Conservation (phyloP, 2,888 invertebrate genomes). For the Odontothrips loti region DNA sequence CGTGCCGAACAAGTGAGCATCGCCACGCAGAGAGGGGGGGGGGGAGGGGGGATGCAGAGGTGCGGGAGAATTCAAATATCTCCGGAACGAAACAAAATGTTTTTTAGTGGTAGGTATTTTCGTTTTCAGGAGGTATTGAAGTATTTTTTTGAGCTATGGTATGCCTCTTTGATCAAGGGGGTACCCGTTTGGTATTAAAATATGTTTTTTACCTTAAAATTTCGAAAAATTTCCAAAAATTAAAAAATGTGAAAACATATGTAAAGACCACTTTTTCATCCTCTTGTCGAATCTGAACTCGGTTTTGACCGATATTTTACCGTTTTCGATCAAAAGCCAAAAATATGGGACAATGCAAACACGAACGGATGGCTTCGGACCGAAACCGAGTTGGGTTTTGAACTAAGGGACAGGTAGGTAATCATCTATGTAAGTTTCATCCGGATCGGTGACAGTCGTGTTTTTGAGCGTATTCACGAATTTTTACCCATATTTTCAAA, state of each 20-base stretch:
- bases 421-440: too few relatives aligned
- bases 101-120: constrained; percentile 5
- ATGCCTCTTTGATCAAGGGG: not conserved
- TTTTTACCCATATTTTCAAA: too few relatives aligned
- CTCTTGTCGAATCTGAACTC: not conserved
- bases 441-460: too few relatives aligned
- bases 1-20: not conserved
- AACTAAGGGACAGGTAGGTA: too few relatives aligned
- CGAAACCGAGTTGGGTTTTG: too few relatives aligned
- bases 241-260: too few relatives aligned
- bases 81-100: not conserved
- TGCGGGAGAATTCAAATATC: not conserved
- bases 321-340: not conserved
- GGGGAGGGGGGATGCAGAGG: not conserved
- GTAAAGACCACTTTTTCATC: not conserved
- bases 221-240: not conserved
- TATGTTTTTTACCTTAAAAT: not conserved
- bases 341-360: not conserved
- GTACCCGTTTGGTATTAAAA: not conserved
- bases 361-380: too few relatives aligned
- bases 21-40: not conserved
- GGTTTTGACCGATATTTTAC: not conserved
- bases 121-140: not conserved
- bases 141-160: not conserved
- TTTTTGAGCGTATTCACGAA: too few relatives aligned